Evolutionary conservation across 2,797 vertebrate species (phyloP).

Genomic region (Peromyscus eremicus): DNA sequence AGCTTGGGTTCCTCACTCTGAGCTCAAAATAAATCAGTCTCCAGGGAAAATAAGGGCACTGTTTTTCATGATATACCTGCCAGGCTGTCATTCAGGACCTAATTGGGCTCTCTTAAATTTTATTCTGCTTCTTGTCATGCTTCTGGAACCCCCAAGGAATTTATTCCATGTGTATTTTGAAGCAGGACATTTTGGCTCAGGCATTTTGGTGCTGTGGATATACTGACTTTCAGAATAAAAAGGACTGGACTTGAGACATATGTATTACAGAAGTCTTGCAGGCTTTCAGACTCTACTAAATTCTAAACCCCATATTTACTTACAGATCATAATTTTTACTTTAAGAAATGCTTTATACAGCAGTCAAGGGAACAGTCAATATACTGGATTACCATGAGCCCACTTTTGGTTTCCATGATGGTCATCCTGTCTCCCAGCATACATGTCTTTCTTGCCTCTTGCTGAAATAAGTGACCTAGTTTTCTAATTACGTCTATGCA

Average conservation of each 20-base stretch:
- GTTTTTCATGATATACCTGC: constrained; percentile 58
- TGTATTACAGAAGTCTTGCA: background rate
- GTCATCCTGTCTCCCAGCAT: background rate
- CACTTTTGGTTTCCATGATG: background rate
- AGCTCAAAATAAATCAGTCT: constrained; percentile 67
- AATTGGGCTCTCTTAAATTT: constrained; percentile 68
- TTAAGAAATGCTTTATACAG: background rate
- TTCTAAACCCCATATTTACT: background rate
- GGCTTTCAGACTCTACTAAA: background rate
- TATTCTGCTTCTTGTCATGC: constrained; percentile 58
- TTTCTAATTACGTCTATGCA: constrained; percentile 2
- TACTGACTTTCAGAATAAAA: constrained; percentile 51
- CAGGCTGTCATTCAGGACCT: constrained; percentile 67
- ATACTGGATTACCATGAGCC: background rate
- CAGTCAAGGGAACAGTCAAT: background rate
- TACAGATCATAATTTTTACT: background rate
- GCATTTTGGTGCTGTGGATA: constrained; percentile 23
- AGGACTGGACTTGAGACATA: background rate
- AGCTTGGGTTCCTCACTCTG: background rate
- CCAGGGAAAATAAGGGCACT: constrained; percentile 55
- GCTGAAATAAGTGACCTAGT: constrained; percentile 20
- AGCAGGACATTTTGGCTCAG: constrained; percentile 41
- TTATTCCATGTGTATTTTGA: constrained; percentile 60
- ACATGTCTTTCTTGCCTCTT: background rate
- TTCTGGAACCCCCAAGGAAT: constrained; percentile 53